Evolutionary conservation across 1,140 invertebrate genomes (phyloP).

Genomic region (Araneus ventricosus): DNA sequence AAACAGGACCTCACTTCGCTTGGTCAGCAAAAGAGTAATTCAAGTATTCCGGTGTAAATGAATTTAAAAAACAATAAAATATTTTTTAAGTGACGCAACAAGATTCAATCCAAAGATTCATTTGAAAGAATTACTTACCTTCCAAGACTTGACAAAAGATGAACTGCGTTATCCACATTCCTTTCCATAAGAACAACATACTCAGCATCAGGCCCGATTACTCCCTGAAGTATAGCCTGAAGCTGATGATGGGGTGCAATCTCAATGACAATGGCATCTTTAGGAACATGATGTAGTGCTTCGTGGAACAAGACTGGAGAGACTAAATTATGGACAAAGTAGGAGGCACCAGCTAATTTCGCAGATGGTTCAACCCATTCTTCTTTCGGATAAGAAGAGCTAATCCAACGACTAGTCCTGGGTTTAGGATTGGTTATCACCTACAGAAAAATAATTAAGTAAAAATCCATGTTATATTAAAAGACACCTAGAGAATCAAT

Average conservation of each 20-base stretch:
- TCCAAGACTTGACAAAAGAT: slow-evolving; percentile 87
- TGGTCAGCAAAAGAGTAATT: too few species aligned
- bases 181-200: slow-evolving; percentile 90
- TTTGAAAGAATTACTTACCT: slow-evolving; percentile 82
- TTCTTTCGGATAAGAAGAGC: slow-evolving; percentile 92
- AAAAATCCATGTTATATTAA: background rate
- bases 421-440: slow-evolving; percentile 90
- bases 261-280: slow-evolving; percentile 93
- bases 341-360: slow-evolving; percentile 91
- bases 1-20: too few species aligned
- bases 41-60: too few species aligned
- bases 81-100: too few species aligned
- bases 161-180: slow-evolving; percentile 85
- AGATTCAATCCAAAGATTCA: too few species aligned
- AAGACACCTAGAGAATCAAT: too few species aligned
- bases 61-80: too few species aligned
- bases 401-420: slow-evolving; percentile 91
- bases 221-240: slow-evolving; percentile 91
- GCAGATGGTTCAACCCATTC: slow-evolving; percentile 90
- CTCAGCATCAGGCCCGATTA: slow-evolving; percentile 83
- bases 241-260: slow-evolving; percentile 94
- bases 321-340: slow-evolving; percentile 97
- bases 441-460: slow-evolving; percentile 77
- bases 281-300: slow-evolving; percentile 90
- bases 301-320: slow-evolving; percentile 87